Percentiles rank a stretch among this genome's conserved stretches.
Conservation (phyloP, 2,113 vertebrate species). For the Podiceps cristatus region DNA sequence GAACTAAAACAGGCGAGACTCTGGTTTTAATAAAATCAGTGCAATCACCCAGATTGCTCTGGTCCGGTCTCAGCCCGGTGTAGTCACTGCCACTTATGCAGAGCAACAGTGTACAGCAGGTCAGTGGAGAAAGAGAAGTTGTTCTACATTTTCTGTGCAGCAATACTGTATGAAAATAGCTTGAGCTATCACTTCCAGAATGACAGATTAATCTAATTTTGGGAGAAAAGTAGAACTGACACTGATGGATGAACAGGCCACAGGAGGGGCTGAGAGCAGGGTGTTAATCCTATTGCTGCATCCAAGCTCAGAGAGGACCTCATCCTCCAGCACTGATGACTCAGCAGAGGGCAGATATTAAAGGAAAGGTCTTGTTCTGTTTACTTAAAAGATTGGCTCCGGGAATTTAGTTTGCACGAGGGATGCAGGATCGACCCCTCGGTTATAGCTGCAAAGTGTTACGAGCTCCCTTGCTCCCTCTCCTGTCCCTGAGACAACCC, state of each 20-base stretch:
- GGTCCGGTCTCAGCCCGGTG: not conserved
- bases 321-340: slow-evolving; percentile 15
- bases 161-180: slow-evolving; percentile 45
- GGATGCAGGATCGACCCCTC: not conserved
- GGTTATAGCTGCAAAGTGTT: not conserved
- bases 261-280: not conserved
- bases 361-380: not conserved
- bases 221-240: slow-evolving; percentile 13
- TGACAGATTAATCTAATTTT: slow-evolving; percentile 52
- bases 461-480: not conserved
- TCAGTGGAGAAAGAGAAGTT: not conserved
- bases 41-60: not conserved
- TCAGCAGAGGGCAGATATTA: slow-evolving; percentile 24
- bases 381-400: not conserved
- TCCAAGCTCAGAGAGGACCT: not conserved
- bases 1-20: not conserved
- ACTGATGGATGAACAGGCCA: not conserved
- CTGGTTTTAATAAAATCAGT: not conserved
- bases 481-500: not conserved
- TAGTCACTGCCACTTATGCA: not conserved
- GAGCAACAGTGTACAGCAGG: not conserved
- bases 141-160: slow-evolving; percentile 17
- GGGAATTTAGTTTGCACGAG: not conserved
- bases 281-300: slow-evolving; percentile 4
- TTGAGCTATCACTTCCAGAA: slow-evolving; percentile 49